Evolutionary conservation across 2,797 vertebrate genomes (phyloP), one percentile per base, ranked within the genome.

Genomic region (Triplophysa bombifrons): DNA sequence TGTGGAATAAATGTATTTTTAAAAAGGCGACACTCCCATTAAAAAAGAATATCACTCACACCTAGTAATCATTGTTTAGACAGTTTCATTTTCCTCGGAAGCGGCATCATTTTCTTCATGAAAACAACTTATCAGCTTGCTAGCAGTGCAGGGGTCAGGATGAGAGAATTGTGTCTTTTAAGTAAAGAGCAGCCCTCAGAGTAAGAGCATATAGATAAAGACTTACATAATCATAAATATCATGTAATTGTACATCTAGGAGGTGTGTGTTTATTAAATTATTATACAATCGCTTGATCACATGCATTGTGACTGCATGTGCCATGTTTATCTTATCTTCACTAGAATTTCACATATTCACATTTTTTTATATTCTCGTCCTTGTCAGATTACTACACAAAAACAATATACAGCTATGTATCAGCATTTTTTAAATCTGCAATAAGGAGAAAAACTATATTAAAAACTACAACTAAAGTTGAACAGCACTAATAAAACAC

Each of bases 101-200:
- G 63, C 48, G 27, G 58, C 13, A 41, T 75, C 16, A 48, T 75
- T 58, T 78, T 64, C 66, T 63, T 58, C 58, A 34, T 34, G 20
- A 44, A 64, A 22, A n/a, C 75, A 17, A 7, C 22, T 80, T 78
- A 71, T 81, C 81, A 74, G 27, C 46, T 8, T 17, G 1, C 9
- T 25, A 66, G 69, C 69, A 30, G 25, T 4, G 13, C 19, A 25
- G 68, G 11, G 22, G 51, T 58, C 22, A 55, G 27, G 50, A 68
- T 56, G 70, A 61, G 53, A 72, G 69, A 34, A 82, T 34, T 64
- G 41, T 77, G 73, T 65, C 73, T 80, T 77, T 80, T 77, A 69
- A 75, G 63, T 63, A 85, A 85, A 84, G 83, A 76, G 44, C 85
- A 68, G 41, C 30, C 30, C 38, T 41, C 53, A 76, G 25, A 74